Evolutionary conservation across 2,113 vertebrate species (phyloP).

Genomic region (Geococcyx californianus): DNA sequence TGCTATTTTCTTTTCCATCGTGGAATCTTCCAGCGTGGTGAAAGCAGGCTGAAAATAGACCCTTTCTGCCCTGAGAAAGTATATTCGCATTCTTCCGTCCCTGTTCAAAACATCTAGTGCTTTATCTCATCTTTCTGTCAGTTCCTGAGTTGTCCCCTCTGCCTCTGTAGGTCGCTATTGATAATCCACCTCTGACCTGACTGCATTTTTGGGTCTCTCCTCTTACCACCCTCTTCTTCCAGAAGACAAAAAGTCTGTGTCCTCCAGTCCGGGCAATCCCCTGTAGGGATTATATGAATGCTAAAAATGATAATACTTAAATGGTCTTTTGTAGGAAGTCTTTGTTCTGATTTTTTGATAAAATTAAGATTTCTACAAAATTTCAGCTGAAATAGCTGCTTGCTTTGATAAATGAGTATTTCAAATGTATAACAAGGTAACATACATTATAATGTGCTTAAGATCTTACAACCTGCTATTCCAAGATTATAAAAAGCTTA

Average conservation of each 20-base stretch:
- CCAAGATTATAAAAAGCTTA: background rate
- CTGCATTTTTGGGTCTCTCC: background rate
- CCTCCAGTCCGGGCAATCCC: background rate
- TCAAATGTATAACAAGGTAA: background rate
- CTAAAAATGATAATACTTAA: background rate
- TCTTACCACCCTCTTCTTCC: background rate
- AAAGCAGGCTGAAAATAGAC: conserved; percentile 14
- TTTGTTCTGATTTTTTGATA: background rate
- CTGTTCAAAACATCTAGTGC: background rate
- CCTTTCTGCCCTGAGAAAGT: background rate
- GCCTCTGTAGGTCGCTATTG: background rate
- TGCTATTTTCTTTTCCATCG: conserved; percentile 34
- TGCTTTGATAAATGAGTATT: background rate
- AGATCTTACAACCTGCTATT: background rate
- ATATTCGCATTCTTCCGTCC: background rate
- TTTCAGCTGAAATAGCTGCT: background rate
- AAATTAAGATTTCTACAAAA: background rate
- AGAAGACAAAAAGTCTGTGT: background rate
- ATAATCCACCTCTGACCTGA: background rate
- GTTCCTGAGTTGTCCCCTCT: background rate
- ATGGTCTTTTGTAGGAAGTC: background rate
- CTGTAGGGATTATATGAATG: background rate
- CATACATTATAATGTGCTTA: background rate
- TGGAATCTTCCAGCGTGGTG: background rate
- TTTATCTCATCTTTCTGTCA: background rate